Evolutionary conservation across 2,888 invertebrate genomes (phyloP), one percentile per base, ranked within the genome.

Genomic region (Drosophila algonquin): DNA sequence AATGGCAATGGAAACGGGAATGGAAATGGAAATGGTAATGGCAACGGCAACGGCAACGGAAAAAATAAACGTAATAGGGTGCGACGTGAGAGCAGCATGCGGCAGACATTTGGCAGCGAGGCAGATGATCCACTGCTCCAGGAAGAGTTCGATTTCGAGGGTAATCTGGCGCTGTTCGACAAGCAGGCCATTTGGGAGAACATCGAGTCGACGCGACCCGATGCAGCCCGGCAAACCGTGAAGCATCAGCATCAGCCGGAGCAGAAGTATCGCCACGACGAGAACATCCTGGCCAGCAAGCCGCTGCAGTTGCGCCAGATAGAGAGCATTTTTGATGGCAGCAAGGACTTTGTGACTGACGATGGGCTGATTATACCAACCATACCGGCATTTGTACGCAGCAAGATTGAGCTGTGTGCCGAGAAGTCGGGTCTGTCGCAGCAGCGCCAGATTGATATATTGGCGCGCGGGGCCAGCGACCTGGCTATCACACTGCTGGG

Each of bases 61-160:
- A 81, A 84, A 27, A 85, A 77, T 12, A 76, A 73, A n/a, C 81
- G 83, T 12, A 91, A 90, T 58, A 89, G 90, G 18, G 76, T 90
- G 52, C 89, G 91, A 8, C 81, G 91, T 0, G 91, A 92, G 52
- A 90, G 86, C 24, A 90, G 90, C 65, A 77, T 90, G 35, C 89
- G 90, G 18, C 87, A 91, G 52, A 92, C 92, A 0, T 92, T 92
- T 78, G 90, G 91, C 24, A 90, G 90, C 18, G 91, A 92, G 2
- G 86, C 91, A 2, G 92, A 92, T 69, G 92, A 92, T 83, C 91
- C 92, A 0, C 72, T 89, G 3, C 78, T 92, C 63, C 88, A 90
- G 53, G 91, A 95, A 90, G 98, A 98, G 87, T 98, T 98, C 93
- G 98, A 98, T 93, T 98, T 98, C 93, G 98, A 98, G 91, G 97